Base-by-base conservation (phyloP, 2,113 vertebrate species). In the Lophochroa leadbeateri region DNA sequence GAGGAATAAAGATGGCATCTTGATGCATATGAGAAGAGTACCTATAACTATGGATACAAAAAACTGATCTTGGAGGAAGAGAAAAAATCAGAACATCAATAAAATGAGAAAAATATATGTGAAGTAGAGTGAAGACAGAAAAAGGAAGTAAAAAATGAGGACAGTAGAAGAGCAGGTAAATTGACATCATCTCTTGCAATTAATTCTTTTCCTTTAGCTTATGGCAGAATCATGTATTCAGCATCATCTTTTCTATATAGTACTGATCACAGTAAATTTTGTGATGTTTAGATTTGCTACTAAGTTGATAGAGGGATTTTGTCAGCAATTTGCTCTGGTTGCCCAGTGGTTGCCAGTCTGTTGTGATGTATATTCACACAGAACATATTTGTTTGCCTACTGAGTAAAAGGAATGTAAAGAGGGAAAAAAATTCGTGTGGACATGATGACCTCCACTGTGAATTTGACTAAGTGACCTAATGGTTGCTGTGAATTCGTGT, bases 301-400 rank as follows among this genome's bases (percentile, higher is more conserved):
- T 86, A 13, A 93, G 88, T 55, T 83, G 94, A 83, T 90, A 95
- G 84, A 96, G 96, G 81, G 88, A 97, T 97, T 96, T 87, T 85
- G 71, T 96, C 82, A 94, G 91, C 69, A 89, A 97, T 97, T 92
- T 97, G 84, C 85, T 97, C 86, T 89, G 94, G 80, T 93, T 94
- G 97, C 76, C 94, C 91, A 25, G 49, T 90, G 82, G 88, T 91
- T 91, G 88, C 95, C 92, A 92, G 80, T 24, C 79, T 96, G 81
- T 64, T 94, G 92, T 92, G 90, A 93, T 93, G 39, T 61, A 94
- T 84, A 82, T 92, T 97, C 92, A 90, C 82, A 96, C 83, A 91
- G 43, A 95, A 93, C 82, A 83, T 71, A 57, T 86, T 95, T 97
- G 93, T 86, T 94, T 96, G 64, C 91, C 43, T 82, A 61, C 50